phyloP scores from a whole-genome alignment of 2,113 vertebrate species.

The Neogale vison region DNA sequence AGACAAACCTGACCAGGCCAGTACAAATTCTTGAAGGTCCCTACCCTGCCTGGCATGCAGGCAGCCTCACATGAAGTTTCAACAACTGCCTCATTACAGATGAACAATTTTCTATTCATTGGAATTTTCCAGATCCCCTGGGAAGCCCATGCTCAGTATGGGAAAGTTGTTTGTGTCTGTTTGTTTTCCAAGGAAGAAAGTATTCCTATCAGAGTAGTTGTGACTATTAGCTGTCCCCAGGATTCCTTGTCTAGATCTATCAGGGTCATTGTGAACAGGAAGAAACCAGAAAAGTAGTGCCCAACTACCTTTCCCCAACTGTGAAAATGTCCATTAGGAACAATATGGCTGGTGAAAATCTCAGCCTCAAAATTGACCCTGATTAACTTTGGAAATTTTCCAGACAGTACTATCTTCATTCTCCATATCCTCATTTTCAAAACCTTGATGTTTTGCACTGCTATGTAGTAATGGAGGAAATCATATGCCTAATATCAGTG shows the following conservation, averaged over 20 bases:
- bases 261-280: neutral
- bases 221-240: neutral
- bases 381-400: neutral
- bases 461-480: neutral
- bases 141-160: neutral
- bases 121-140: neutral
- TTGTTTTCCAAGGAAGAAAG: neutral
- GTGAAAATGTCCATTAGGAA: neutral
- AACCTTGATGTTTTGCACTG: neutral
- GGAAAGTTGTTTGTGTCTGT: neutral
- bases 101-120: neutral
- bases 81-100: neutral
- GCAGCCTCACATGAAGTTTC: neutral
- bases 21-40: neutral
- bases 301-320: neutral
- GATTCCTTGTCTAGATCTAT: neutral
- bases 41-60: neutral
- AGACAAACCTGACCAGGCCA: neutral
- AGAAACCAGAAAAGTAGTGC: neutral
- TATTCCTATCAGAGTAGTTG: neutral
- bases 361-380: neutral
- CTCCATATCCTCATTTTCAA: neutral
- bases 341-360: neutral
- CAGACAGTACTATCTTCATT: neutral
- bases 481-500: neutral